These are phyloP conservation scores for Baronia brevicornis DNA, from an alignment of 2,888 invertebrate species.

Conservation along the genomic window DNA sequence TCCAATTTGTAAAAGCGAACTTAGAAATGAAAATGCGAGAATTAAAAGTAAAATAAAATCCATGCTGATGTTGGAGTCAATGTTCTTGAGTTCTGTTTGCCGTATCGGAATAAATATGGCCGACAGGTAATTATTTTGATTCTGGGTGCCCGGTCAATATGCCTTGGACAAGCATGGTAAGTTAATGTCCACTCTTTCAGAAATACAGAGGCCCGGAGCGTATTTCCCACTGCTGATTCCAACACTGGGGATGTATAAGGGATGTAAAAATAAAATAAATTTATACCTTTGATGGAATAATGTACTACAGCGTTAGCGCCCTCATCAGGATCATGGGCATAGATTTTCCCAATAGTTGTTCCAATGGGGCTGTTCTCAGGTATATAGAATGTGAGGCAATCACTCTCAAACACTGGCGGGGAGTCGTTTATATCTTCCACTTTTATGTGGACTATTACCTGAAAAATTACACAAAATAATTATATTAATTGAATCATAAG, in stretches of 20 bases:
- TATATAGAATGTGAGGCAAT: constrained; percentile 91
- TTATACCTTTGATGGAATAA: constrained; percentile 91
- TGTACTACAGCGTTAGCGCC: constrained; percentile 93
- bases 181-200: too few relatives aligned
- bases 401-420: constrained; percentile 91
- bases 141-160: too few relatives aligned
- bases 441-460: constrained; percentile 85
- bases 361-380: constrained; percentile 98
- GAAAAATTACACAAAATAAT: constrained; percentile 10
- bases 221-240: too few relatives aligned
- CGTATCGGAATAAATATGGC: too few relatives aligned
- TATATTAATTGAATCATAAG: background rate
- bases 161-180: too few relatives aligned
- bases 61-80: too few relatives aligned
- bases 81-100: too few relatives aligned
- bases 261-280: background rate
- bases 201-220: too few relatives aligned
- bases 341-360: constrained; percentile 92
- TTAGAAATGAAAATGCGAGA: too few relatives aligned
- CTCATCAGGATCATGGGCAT: constrained; percentile 94
- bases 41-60: too few relatives aligned
- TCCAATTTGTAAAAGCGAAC: too few relatives aligned
- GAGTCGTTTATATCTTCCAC: constrained; percentile 94
- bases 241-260: background rate
- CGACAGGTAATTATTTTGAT: too few relatives aligned